phyloP scores from a whole-genome alignment of 2,797 vertebrate species.

The Malurus splendens region DNA sequence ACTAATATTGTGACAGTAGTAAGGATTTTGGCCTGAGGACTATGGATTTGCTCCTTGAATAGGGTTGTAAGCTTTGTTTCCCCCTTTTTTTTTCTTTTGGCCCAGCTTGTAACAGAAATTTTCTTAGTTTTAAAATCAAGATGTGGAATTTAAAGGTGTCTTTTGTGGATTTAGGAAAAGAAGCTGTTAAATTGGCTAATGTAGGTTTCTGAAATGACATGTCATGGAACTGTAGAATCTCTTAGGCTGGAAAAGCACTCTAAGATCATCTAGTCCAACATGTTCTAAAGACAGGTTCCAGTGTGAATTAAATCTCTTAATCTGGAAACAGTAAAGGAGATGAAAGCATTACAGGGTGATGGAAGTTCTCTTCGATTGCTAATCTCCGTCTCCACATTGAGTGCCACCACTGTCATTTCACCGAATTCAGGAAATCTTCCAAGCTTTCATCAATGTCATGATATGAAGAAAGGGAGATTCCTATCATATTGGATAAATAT shows the following conservation, averaged over 20 bases:
- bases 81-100: background rate
- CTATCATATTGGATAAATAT: background rate
- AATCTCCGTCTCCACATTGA: background rate
- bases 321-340: background rate
- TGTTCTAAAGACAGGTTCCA: background rate
- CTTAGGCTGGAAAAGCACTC: background rate
- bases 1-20: background rate
- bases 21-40: background rate
- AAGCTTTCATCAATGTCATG: background rate
- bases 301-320: background rate
- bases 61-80: background rate
- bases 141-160: background rate
- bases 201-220: background rate
- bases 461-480: background rate
- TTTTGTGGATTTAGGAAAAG: background rate
- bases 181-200: background rate
- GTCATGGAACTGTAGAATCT: fast-evolving
- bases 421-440: background rate
- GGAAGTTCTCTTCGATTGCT: background rate
- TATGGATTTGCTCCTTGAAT: background rate
- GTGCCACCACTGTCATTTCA: background rate
- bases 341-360: background rate
- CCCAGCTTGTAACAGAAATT: background rate
- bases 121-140: background rate
- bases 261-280: background rate